These are phyloP conservation scores for Athetis lepigone DNA, from an alignment of 2,888 invertebrate genomes.

Conservation along the genomic window DNA sequence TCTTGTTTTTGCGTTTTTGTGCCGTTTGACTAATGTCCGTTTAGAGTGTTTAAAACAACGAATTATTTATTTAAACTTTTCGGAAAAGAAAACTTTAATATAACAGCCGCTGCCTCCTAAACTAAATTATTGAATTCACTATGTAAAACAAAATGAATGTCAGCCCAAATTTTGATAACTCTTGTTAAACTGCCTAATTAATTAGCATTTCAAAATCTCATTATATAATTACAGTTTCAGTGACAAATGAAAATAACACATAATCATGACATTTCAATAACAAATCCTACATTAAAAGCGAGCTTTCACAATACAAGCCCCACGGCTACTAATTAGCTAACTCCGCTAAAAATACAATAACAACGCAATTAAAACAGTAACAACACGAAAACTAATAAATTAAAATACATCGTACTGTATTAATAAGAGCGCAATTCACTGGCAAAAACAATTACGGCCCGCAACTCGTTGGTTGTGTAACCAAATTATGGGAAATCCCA, in stretches of 20 bases:
- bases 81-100: too few species aligned
- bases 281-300: conserved; percentile 39
- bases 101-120: not conserved
- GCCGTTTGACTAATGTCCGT: conserved; percentile 45
- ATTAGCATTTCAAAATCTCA: conserved; percentile 42
- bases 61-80: conserved; percentile 41
- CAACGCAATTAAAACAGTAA: conserved; percentile 61
- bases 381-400: conserved; percentile 58
- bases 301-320: conserved; percentile 25
- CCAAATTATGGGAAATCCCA: conserved; percentile 87
- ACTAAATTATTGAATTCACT: conserved; percentile 2
- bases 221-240: conserved; percentile 40
- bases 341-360: conserved; percentile 65
- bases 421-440: conserved; percentile 66
- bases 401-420: conserved; percentile 63
- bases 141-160: conserved; percentile 1
- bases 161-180: conserved; percentile 20
- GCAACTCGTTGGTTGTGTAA: conserved; percentile 81
- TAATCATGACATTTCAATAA: conserved; percentile 46
- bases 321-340: conserved; percentile 71
- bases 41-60: conserved; percentile 34
- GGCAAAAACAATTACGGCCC: conserved; percentile 79
- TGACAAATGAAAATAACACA: conserved; percentile 42
- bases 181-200: conserved; percentile 40
- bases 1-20: conserved; percentile 68